Base-by-base conservation (phyloP, 2,113 vertebrate species). In the Agapornis roseicollis region DNA sequence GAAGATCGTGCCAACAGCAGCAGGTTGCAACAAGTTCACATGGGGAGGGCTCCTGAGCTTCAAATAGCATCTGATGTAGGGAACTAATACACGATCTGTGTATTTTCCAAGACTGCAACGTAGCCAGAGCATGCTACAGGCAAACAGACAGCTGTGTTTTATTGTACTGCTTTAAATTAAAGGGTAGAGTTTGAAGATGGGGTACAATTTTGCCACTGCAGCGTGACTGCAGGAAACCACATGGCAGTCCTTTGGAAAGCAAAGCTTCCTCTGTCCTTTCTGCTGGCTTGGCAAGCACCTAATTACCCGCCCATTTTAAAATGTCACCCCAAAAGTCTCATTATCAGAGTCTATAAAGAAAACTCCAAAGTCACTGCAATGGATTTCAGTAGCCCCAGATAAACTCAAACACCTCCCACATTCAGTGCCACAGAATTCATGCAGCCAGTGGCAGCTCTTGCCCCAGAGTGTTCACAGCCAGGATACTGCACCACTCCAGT, bases 41-140 rank as follows among this genome's bases (percentile, higher is more conserved):
- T 5, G 49, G 65, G 88, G 70, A 89, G 82, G 85, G 90, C 6
- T 92, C 90, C 86, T 79, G 68, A 41, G 50, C 89, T 95, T 73
- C 79, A 86, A 95, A 93, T 49, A 94, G 90, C 83, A 77, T 92
- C 85, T 85, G 93, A 95, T 96, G 96, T 94, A 94, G 64, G 69
- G 80, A 53, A 58, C 72, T 94, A 94, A 94, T 72, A 90, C 96
- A 84, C 1, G 3, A 79, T 84, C 66, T 71, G 87, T 66, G 2
- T 49, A 9, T 94, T 81, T 97, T 90, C 82, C 92, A 83, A 91
- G 80, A 84, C 1, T 83, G 60, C 65, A 80, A 90, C 76, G 74
- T 70, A 95, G 84, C 47, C 61, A 80, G 68, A 80, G 80, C 69
- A 28, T 29, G 88, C 60, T 95, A 41, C 89, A 85, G 92, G 80